Conservation (phyloP, 2,797 vertebrate genomes). For the Periparus ater region DNA sequence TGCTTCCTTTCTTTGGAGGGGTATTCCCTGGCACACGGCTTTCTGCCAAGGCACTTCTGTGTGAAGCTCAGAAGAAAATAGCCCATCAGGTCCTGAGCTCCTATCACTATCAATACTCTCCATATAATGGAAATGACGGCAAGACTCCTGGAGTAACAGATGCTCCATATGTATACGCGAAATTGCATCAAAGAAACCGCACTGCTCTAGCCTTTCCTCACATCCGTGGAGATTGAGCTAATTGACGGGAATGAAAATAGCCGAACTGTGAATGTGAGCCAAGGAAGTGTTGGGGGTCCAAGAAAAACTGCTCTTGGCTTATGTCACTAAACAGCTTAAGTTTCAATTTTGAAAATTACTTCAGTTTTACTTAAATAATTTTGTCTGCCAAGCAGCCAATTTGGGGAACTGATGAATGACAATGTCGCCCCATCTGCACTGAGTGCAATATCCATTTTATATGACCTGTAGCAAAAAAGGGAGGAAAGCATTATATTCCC, state of each 20-base stretch:
- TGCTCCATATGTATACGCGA: conserved; percentile 32
- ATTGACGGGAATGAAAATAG: conserved; percentile 64
- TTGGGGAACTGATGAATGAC: conserved; percentile 64
- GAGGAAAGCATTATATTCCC: conserved; percentile 37
- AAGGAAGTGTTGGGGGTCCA: conserved; percentile 70
- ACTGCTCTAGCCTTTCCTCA: conserved; percentile 32
- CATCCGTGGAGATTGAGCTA: conserved; percentile 51
- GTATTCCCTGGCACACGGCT: background rate
- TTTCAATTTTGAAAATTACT: conserved; percentile 75
- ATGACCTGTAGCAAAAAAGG: conserved; percentile 58
- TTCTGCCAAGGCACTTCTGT: conserved; percentile 32
- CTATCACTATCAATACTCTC: conserved; percentile 6
- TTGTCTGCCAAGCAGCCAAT: conserved; percentile 66
- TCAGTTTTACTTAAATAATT: conserved; percentile 73
- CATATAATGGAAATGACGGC: conserved; percentile 44
- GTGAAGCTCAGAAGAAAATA: conserved; percentile 26
- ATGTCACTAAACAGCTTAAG: conserved; percentile 63
- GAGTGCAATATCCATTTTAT: conserved; percentile 58
- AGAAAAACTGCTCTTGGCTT: conserved; percentile 69
- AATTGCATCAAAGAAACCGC: conserved; percentile 46
- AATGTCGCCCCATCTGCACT: conserved; percentile 48
- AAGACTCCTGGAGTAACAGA: conserved; percentile 58
- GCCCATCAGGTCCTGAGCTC: conserved; percentile 40
- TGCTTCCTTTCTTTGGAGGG: background rate
- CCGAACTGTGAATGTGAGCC: conserved; percentile 37